These are phyloP conservation scores for Drosophila emarginata DNA, from an alignment of 2,888 invertebrate species.

Conservation along the genomic window DNA sequence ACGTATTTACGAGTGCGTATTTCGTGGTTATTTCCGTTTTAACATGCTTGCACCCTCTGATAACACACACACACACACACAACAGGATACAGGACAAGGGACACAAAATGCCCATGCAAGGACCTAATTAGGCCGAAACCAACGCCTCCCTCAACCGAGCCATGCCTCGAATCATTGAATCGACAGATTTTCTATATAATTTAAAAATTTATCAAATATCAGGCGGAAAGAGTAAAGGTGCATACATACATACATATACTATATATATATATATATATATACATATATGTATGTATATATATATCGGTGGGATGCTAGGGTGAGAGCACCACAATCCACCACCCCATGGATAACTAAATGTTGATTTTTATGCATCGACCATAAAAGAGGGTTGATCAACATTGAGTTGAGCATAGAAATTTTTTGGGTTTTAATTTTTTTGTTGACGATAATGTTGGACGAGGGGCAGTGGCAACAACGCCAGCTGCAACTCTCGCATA, in stretches of 20 bases:
- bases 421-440: slow-evolving; percentile 28
- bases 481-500: slow-evolving; percentile 58
- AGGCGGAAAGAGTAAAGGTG: slow-evolving; percentile 36
- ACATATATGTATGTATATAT: slow-evolving; percentile 7
- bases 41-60: slow-evolving; percentile 3
- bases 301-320: slow-evolving; percentile 34
- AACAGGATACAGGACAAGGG: not conserved
- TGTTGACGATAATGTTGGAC: slow-evolving; percentile 42
- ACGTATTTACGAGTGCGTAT: slow-evolving; percentile 41
- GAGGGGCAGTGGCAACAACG: slow-evolving; percentile 65
- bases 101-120: slow-evolving; percentile 34
- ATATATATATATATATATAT: not conserved
- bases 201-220: slow-evolving; percentile 43
- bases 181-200: slow-evolving; percentile 49
- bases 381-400: slow-evolving; percentile 58
- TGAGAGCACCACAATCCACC: slow-evolving; percentile 34
- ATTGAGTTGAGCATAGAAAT: slow-evolving; percentile 70
- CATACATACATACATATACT: slow-evolving; percentile 40
- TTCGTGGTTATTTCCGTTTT: slow-evolving; percentile 36
- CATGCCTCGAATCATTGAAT: slow-evolving; percentile 11
- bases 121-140: slow-evolving; percentile 35
- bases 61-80: not conserved
- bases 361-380: slow-evolving; percentile 35
- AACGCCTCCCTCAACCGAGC: slow-evolving; percentile 20
- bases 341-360: slow-evolving; percentile 52